These are phyloP conservation scores for Crocuta crocuta DNA, from an alignment of 2,113 vertebrate genomes.

Conservation along the genomic window DNA sequence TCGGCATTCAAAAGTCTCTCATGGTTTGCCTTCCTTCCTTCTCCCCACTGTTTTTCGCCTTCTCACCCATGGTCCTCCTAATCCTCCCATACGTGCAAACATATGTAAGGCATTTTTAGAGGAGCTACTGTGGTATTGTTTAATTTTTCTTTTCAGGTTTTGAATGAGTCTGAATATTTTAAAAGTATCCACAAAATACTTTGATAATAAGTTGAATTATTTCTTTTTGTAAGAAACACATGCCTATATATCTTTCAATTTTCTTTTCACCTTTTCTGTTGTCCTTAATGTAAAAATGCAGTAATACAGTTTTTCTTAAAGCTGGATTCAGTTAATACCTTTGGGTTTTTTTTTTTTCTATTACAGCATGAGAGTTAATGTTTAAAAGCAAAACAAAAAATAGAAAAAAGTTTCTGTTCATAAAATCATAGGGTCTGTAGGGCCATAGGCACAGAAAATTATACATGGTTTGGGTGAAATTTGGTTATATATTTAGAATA, in stretches of 20 bases:
- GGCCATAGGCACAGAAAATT: not conserved
- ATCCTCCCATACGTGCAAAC: too few relatives aligned
- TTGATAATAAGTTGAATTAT: slow-evolving; percentile 6
- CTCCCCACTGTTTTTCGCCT: too few relatives aligned
- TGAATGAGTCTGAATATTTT: slow-evolving; percentile 1
- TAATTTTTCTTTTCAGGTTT: not conserved
- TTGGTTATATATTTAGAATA: not conserved
- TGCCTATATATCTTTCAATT: not conserved
- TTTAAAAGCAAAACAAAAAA: not conserved
- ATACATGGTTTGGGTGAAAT: not conserved
- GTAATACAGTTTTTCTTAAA: not conserved
- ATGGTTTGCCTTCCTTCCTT: too few relatives aligned
- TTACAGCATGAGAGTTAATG: not conserved
- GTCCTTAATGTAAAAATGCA: slow-evolving; percentile 24
- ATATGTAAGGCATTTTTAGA: not conserved
- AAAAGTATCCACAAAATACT: not conserved
- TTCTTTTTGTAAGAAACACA: not conserved
- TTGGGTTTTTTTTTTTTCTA: not conserved
- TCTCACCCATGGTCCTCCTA: too few relatives aligned
- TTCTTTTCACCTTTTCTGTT: not conserved
- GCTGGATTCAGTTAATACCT: not conserved
- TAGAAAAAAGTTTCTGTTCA: not conserved
- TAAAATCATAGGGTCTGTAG: not conserved
- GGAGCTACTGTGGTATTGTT: not conserved
- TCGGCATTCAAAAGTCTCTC: too few relatives aligned